Percentiles rank a stretch among this genome's conserved stretches.
phyloP scores from a whole-genome alignment of 2,888 invertebrate genomes.

The Amiota mariae region DNA sequence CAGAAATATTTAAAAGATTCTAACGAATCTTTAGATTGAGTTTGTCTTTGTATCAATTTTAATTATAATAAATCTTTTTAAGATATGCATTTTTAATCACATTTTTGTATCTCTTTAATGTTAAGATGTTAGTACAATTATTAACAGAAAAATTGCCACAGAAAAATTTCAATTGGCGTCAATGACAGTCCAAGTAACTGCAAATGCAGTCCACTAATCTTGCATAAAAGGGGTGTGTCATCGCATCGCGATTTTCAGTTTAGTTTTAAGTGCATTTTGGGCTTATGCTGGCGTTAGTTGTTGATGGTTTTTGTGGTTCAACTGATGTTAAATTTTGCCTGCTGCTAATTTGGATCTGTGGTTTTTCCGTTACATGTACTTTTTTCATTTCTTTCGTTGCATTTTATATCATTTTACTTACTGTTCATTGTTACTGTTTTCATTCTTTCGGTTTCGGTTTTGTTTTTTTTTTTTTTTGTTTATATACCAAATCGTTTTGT shows the following conservation, averaged over 20 bases:
- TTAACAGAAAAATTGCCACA: slow-evolving; percentile 3
- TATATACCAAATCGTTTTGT: slow-evolving; percentile 3
- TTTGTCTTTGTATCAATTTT: too few relatives aligned
- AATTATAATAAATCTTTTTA: too few relatives aligned
- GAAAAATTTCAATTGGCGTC: slow-evolving; percentile 21
- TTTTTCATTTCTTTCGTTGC: background rate
- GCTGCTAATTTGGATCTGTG: slow-evolving; percentile 57
- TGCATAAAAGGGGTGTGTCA: background rate
- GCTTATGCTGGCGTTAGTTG: background rate
- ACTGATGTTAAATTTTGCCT: slow-evolving; percentile 35
- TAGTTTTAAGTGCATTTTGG: background rate
- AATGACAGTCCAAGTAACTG: background rate
- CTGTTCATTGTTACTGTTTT: background rate
- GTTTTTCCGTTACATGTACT: background rate
- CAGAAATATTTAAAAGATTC: too few relatives aligned
- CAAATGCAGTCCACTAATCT: background rate
- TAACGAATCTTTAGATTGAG: too few relatives aligned
- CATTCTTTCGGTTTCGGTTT: background rate
- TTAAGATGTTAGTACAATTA: too few relatives aligned
- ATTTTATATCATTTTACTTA: background rate
- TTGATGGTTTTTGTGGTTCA: slow-evolving; percentile 33
- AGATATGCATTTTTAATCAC: too few relatives aligned
- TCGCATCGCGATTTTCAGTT: background rate
- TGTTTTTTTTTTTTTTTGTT: background rate
- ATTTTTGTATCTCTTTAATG: too few relatives aligned